These are phyloP conservation scores for Drosophila birchii DNA, from an alignment of 2,888 invertebrate genomes.

Conservation along the genomic window DNA sequence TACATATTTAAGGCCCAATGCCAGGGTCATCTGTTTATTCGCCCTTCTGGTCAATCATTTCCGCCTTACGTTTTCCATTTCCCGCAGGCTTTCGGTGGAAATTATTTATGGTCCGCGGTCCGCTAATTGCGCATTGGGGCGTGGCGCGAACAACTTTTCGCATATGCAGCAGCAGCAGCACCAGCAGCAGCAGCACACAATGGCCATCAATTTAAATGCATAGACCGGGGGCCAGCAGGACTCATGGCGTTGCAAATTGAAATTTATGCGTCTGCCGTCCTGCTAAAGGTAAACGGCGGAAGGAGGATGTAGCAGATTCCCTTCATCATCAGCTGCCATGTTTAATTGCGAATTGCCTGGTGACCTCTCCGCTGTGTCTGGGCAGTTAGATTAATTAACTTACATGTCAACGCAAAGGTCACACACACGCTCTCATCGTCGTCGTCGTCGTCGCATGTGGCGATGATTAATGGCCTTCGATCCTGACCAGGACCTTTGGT, in stretches of 20 bases:
- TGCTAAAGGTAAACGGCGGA: conserved; percentile 36
- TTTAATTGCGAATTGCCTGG: conserved; percentile 56
- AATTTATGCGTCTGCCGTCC: conserved; percentile 69
- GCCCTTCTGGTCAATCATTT: conserved; percentile 57
- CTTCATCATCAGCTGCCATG: conserved; percentile 40
- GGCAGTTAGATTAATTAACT: conserved; percentile 76
- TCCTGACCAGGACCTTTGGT: conserved; percentile 27
- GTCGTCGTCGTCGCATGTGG: conserved; percentile 33
- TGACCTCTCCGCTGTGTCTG: conserved; percentile 68
- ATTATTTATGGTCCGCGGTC: conserved; percentile 69
- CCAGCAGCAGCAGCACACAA: conserved; percentile 2
- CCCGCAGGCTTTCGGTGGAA: conserved; percentile 33
- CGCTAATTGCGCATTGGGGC: conserved; percentile 68
- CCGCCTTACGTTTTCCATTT: conserved; percentile 67
- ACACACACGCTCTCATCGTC: conserved; percentile 8
- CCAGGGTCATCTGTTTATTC: conserved; percentile 11
- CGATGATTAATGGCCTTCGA: conserved; percentile 67
- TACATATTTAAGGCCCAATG: conserved; percentile 60
- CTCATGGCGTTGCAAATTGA: conserved; percentile 66
- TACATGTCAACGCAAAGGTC: conserved; percentile 64
- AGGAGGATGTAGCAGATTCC: conserved; percentile 1
- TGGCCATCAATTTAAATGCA: conserved; percentile 54
- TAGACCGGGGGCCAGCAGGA: conserved; percentile 11
- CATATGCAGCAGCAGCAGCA: conserved; percentile 50
- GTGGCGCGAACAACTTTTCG: conserved; percentile 67